Percentiles rank a stretch among this genome's conserved stretches.
Conservation (phyloP, 2,888 invertebrate species). For the Sinotaia quadrata region DNA sequence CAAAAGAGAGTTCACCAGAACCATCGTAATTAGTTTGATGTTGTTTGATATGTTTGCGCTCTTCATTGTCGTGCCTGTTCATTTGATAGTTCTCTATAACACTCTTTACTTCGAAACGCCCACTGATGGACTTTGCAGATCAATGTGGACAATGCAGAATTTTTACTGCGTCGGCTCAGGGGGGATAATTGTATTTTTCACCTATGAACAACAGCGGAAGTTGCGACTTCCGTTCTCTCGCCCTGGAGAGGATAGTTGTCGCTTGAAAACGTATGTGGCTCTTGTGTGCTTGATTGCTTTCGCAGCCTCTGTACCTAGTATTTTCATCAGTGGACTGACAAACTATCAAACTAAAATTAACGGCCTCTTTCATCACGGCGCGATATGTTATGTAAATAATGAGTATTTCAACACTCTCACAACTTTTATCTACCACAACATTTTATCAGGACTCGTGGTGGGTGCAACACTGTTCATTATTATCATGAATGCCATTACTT, state of each 20-base stretch:
- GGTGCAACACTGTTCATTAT: neutral
- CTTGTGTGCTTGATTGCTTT: neutral
- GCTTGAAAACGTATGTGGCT: neutral
- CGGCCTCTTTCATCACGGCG: neutral
- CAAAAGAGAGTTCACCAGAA: too few species aligned
- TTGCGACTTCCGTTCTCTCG: neutral
- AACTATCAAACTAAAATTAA: too few species aligned
- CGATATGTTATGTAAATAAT: neutral
- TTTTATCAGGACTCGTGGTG: neutral
- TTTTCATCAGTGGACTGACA: neutral
- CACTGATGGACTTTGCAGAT: neutral
- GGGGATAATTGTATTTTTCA: neutral
- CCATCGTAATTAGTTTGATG: too few species aligned
- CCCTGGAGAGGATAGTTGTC: neutral
- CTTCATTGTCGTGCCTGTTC: too few species aligned
- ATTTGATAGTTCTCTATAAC: too few species aligned
- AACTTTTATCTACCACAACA: neutral
- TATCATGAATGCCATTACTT: too few species aligned
- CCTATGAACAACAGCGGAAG: conserved; percentile 2
- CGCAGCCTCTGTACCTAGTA: neutral
- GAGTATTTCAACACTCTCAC: neutral
- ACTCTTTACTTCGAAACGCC: too few species aligned
- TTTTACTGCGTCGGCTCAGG: too few species aligned
- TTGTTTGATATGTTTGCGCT: too few species aligned
- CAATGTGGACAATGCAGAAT: neutral